These are phyloP conservation scores for Acheta domesticus DNA, from an alignment of 2,888 invertebrate genomes.

Conservation along the genomic window DNA sequence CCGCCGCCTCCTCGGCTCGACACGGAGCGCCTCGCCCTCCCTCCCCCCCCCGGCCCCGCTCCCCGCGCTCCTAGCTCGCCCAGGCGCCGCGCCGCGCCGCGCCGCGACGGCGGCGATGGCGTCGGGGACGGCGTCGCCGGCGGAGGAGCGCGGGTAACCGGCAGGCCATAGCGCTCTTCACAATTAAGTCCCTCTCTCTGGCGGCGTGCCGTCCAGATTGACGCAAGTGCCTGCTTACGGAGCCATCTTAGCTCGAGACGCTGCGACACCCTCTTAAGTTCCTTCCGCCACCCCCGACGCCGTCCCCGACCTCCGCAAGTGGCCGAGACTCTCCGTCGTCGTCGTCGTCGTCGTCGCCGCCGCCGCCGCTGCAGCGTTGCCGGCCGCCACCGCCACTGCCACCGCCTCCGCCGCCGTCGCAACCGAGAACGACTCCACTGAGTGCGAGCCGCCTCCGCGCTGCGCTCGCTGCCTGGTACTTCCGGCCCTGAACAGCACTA, in stretches of 20 bases:
- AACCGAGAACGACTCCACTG: no score
- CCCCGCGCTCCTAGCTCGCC: constrained; percentile 40
- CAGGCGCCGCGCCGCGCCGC: constrained; percentile 40
- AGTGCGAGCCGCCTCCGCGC: no score
- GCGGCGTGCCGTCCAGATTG: constrained; percentile 18
- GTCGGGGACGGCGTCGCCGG: constrained; percentile 34
- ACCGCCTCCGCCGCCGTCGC: no score
- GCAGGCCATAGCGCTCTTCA: constrained; percentile 45
- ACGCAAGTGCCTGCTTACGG: constrained; percentile 18
- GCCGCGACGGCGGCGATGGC: not conserved
- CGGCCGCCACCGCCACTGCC: no score
- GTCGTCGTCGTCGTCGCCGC: no score
- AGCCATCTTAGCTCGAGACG: not conserved
- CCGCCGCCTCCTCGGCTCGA: not conserved
- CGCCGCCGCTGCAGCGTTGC: no score
- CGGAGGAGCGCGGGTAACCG: constrained; percentile 47
- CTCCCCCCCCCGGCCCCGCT: not conserved
- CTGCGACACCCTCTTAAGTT: not conserved
- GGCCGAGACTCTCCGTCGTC: no score
- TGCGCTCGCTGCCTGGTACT: no score
- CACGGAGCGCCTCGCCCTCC: not conserved
- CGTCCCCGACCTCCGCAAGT: not conserved
- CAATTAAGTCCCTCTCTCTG: constrained; percentile 10
- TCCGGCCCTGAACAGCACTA: no score
- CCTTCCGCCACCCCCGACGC: not conserved